phyloP scores from a whole-genome alignment of 2,888 invertebrate species.

The Quadroppia sp. region DNA sequence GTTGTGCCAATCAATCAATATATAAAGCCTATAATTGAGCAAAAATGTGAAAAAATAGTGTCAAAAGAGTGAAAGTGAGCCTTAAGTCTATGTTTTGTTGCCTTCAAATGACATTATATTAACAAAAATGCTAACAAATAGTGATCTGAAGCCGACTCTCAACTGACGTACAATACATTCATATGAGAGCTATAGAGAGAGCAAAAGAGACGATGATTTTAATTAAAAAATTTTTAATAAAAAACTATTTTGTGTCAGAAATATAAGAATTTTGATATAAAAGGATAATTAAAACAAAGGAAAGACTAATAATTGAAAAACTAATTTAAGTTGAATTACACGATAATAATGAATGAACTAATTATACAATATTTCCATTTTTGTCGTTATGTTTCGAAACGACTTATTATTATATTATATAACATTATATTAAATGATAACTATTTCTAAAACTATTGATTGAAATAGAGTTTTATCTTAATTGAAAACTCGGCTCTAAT shows the following conservation, averaged over 20 bases:
- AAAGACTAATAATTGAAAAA: slow-evolving; percentile 32
- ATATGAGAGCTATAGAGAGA: neutral
- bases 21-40: slow-evolving; percentile 36
- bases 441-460: neutral
- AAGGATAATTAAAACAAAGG: slow-evolving; percentile 26
- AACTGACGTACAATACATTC: neutral
- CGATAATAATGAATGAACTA: slow-evolving; percentile 25
- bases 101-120: slow-evolving; percentile 18
- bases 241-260: slow-evolving; percentile 16
- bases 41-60: slow-evolving; percentile 29
- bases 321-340: slow-evolving; percentile 32
- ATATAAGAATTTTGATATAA: slow-evolving; percentile 25
- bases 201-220: neutral
- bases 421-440: slow-evolving; percentile 12
- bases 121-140: slow-evolving; percentile 13
- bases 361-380: slow-evolving; percentile 31
- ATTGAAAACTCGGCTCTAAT: slow-evolving; percentile 27
- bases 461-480: slow-evolving; percentile 22
- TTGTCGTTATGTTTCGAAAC: neutral
- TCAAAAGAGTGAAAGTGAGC: slow-evolving; percentile 17
- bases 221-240: slow-evolving; percentile 23
- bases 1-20: slow-evolving; percentile 36
- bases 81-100: neutral
- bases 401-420: neutral
- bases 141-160: slow-evolving; percentile 9